Conservation (phyloP, 2,797 vertebrate species). For the Diplodus puntazzo region DNA sequence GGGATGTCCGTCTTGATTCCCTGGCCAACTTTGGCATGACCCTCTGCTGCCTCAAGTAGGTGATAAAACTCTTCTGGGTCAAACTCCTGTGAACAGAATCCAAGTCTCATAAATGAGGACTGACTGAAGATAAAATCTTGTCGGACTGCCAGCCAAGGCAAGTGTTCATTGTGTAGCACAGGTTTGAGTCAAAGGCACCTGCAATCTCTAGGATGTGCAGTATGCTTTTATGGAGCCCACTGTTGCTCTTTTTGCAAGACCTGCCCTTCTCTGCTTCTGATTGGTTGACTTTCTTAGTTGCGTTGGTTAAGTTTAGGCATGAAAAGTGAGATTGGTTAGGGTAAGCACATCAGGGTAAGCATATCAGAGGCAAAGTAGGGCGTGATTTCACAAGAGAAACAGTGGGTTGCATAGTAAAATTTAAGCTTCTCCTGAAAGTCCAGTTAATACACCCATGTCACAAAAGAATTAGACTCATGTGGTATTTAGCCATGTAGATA, state of each 20-base stretch:
- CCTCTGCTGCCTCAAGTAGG: conserved; percentile 95
- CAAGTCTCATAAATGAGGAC: conserved; percentile 34
- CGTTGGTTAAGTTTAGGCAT: too few relatives aligned
- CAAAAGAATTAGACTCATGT: neutral
- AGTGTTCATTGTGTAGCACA: neutral
- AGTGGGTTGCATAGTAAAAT: too few relatives aligned
- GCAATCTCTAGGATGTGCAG: neutral
- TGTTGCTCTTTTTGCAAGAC: too few relatives aligned
- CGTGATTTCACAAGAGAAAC: too few relatives aligned
- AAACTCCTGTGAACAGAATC: conserved; percentile 88
- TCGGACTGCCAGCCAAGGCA: neutral
- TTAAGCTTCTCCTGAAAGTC: too few relatives aligned
- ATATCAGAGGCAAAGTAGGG: too few relatives aligned
- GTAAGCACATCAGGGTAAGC: too few relatives aligned
- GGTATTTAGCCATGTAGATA: neutral
- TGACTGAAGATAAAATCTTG: neutral
- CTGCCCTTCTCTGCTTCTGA: too few relatives aligned
- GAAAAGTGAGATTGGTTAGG: too few relatives aligned
- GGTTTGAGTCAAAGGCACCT: neutral
- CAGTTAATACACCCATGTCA: neutral
- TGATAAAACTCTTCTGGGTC: conserved; percentile 98
- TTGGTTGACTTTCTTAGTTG: too few relatives aligned
- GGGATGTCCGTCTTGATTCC: conserved; percentile 97
- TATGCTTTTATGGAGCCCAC: too few relatives aligned
- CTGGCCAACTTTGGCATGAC: conserved; percentile 94